Conservation (phyloP, 2,113 vertebrate genomes). For the Coracopsis vasa region DNA sequence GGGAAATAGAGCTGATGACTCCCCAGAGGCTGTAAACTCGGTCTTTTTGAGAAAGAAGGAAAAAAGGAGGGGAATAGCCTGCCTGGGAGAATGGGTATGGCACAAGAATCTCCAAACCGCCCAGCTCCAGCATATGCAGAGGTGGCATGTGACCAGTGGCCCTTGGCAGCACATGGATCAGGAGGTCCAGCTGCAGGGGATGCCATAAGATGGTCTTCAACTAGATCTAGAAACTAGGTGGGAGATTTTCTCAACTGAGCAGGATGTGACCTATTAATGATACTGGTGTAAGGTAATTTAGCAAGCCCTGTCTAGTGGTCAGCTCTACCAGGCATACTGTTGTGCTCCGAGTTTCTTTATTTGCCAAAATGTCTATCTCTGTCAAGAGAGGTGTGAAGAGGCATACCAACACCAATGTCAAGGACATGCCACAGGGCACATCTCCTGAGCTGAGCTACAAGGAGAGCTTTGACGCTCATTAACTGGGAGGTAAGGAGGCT, state of each 20-base stretch:
- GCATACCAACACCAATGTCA: not conserved
- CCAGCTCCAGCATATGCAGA: accelerated
- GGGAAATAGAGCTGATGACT: not conserved
- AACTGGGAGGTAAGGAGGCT: not conserved
- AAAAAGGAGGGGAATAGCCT: not conserved
- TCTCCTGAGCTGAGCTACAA: not conserved
- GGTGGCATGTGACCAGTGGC: not conserved
- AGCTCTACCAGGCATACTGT: not conserved
- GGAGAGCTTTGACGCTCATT: not conserved
- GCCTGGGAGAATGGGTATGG: not conserved
- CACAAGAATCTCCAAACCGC: accelerated
- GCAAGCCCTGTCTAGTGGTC: not conserved
- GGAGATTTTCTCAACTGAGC: not conserved
- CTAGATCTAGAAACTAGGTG: not conserved
- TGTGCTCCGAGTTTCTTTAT: not conserved
- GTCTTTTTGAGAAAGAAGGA: not conserved
- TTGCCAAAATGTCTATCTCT: not conserved
- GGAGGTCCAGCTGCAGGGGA: not conserved
- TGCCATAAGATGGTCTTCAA: not conserved
- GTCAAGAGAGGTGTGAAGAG: not conserved
- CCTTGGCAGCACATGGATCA: not conserved
- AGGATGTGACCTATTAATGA: not conserved
- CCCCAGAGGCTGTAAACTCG: not conserved
- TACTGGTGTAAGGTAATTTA: not conserved
- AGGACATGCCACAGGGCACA: not conserved